Percentiles rank a stretch among this genome's conserved stretches.
Conservation (phyloP, 2,797 vertebrate species). For the Liasis olivaceus region DNA sequence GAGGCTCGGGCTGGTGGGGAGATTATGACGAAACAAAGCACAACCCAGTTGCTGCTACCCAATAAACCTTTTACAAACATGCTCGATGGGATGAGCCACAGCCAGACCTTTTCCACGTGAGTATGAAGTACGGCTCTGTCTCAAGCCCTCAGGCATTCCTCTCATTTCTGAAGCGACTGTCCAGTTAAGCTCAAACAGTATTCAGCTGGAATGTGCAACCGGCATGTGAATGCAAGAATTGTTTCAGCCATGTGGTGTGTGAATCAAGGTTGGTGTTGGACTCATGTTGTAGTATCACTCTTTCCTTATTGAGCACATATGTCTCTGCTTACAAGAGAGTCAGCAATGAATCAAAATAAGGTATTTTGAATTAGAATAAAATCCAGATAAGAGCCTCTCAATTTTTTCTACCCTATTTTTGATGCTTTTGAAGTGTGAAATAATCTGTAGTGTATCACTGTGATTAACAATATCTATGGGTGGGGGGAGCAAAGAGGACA, state of each 20-base stretch:
- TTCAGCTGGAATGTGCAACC: conserved; percentile 32
- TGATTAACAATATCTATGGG: neutral
- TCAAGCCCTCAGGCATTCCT: neutral
- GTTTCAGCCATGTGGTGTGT: neutral
- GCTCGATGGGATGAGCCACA: conserved; percentile 4
- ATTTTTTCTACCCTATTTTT: neutral
- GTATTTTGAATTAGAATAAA: neutral
- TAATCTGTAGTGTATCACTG: neutral
- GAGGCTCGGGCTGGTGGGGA: conserved; percentile 10
- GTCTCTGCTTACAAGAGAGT: neutral
- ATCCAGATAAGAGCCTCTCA: neutral
- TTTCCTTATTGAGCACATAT: conserved; percentile 14
- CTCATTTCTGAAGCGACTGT: neutral
- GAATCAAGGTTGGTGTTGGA: neutral
- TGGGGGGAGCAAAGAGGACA: neutral
- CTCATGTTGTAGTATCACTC: neutral
- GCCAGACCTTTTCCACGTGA: neutral
- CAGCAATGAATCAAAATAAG: neutral
- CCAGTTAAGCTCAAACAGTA: conserved; percentile 13
- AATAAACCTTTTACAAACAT: conserved; percentile 14
- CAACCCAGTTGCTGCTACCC: conserved; percentile 18
- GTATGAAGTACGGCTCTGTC: neutral
- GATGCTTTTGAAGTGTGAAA: neutral
- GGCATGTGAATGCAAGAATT: neutral
- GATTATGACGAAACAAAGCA: conserved; percentile 8